phyloP scores from a whole-genome alignment of 2,888 invertebrate genomes.

The Dicyrtomina minuta region DNA sequence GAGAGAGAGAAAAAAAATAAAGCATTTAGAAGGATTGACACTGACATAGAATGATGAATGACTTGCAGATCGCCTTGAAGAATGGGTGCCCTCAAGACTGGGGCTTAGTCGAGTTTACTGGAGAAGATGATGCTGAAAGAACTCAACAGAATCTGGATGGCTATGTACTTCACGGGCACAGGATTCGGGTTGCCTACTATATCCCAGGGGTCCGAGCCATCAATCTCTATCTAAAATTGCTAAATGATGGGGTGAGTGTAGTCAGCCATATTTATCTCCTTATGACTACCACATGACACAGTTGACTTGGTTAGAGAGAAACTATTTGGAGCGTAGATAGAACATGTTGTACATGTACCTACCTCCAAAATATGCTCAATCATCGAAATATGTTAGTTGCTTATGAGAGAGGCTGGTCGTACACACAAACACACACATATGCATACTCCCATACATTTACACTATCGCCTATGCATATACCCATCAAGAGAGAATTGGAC shows the following conservation, averaged over 20 bases:
- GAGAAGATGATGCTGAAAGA: constrained; percentile 57
- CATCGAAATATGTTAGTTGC: too few species aligned
- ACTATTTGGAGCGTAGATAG: too few species aligned
- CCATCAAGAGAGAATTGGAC: too few species aligned
- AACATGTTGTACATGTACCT: too few species aligned
- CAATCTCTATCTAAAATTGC: constrained; percentile 60
- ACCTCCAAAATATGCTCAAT: too few species aligned
- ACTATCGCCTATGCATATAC: too few species aligned
- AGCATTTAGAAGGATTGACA: not conserved
- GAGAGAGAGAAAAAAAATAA: too few species aligned
- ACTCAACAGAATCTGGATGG: constrained; percentile 57
- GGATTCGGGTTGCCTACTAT: constrained; percentile 60
- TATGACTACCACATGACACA: too few species aligned
- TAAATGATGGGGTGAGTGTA: constrained; percentile 57
- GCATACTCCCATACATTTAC: too few species aligned
- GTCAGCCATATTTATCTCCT: constrained; percentile 25
- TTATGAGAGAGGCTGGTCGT: too few species aligned
- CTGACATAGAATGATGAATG: constrained; percentile 24
- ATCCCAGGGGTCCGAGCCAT: constrained; percentile 61
- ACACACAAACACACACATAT: too few species aligned
- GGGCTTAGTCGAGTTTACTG: constrained; percentile 61
- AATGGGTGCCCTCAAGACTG: constrained; percentile 61
- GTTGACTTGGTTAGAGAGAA: not conserved
- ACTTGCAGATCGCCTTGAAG: constrained; percentile 59
- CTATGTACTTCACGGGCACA: constrained; percentile 56